Evolutionary conservation across 2,113 vertebrate species (phyloP).

Genomic region (Panthera leo): DNA sequence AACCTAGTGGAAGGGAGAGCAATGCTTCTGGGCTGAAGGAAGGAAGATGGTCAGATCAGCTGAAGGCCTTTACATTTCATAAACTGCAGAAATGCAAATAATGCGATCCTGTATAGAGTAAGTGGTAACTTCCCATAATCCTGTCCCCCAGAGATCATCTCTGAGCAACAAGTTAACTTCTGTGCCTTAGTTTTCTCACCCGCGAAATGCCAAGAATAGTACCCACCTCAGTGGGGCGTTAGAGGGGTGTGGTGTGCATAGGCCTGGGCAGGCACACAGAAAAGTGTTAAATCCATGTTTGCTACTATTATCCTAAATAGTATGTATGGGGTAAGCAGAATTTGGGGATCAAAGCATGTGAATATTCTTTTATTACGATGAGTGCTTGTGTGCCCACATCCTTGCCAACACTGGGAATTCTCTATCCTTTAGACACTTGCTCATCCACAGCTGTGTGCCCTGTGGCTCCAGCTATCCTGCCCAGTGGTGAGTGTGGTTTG

Average conservation of each 20-base stretch:
- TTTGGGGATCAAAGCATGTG: background rate
- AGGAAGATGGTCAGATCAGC: background rate
- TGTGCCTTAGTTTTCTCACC: background rate
- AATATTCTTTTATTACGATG: background rate
- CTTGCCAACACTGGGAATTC: background rate
- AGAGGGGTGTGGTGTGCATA: fast-evolving
- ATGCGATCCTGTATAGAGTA: background rate
- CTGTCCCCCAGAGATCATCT: background rate
- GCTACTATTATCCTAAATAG: background rate
- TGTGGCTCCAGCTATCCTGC: background rate
- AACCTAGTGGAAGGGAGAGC: background rate
- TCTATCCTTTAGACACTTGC: background rate
- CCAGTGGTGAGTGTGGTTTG: background rate
- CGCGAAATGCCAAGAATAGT: background rate
- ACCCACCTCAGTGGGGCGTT: too few relatives aligned
- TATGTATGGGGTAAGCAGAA: background rate
- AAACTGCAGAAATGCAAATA: background rate
- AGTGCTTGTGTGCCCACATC: background rate
- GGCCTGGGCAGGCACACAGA: background rate
- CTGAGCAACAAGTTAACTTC: background rate
- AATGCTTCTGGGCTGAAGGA: background rate
- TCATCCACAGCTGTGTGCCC: background rate
- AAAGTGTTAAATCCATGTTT: background rate
- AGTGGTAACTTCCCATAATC: background rate
- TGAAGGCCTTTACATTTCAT: background rate